Base-by-base conservation (phyloP, 2,888 invertebrate species). In the Pristionchus arcanus region DNA sequence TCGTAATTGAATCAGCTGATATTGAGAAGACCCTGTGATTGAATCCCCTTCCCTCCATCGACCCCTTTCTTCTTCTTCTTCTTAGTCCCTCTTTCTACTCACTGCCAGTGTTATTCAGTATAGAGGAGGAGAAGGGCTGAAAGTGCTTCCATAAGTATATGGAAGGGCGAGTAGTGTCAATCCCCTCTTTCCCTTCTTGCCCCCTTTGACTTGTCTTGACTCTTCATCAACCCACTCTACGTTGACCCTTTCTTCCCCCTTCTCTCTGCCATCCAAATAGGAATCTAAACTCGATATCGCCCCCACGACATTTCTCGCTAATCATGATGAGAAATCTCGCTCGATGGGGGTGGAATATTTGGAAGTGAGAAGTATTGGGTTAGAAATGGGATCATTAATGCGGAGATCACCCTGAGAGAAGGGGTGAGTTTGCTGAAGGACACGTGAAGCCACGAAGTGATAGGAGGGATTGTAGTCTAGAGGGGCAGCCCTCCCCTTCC, bases 111-210 rank as follows among this genome's bases (percentile, higher is more conserved):
- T 74, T 74, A 74, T 74, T 74, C 34, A 74, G 71, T 34, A 19
- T 15, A 74, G 71, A 68, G 19, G 71, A 68, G 19, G 37, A 37
- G 16, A 15, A 31, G 13, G 71, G 71, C 71, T 74, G 71, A 74
- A 74, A 74, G 71, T 74, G 71, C 71, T 74, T 74, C 71, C 71
- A 74, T 74, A 74, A 74, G 71, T 74, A 74, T 74, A 74, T 74
- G 71, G 71, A 37, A 74, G 71, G 34, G 34, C 19, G 34, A 37
- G 71, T 37, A 74, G 71, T 74, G 71, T 74, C 71, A 74, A 74
- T 74, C 71, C 71, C 42, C 34, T 37, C 71, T 34, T 28, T 19
- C 71, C 71, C 71, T 28, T 21, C 71, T 28, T 28, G 19, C 71
- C 71, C 68, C 37, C 71, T 34, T 28, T 34, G n/a, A 25, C 42